Evolutionary conservation across 2,113 vertebrate genomes (phyloP).

Genomic region (Hippotragus niger): DNA sequence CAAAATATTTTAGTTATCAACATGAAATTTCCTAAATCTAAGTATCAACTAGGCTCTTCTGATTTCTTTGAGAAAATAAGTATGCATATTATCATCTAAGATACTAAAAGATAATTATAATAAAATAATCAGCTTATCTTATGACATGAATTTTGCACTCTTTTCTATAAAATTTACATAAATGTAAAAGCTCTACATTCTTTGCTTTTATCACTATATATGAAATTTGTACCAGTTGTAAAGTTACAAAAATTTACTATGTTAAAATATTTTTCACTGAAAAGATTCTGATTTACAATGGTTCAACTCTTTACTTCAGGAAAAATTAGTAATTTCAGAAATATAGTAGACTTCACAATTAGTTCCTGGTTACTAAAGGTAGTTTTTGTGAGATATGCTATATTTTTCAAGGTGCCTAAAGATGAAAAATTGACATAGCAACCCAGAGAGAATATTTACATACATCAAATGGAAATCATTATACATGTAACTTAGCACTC

Average conservation of each 20-base stretch:
- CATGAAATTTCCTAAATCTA: background rate
- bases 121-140: background rate
- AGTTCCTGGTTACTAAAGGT: background rate
- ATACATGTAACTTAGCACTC: background rate
- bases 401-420: background rate
- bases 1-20: background rate
- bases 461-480: background rate
- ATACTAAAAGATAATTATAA: background rate
- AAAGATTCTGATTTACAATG: background rate
- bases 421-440: background rate
- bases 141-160: background rate
- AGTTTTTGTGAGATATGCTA: background rate
- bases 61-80: background rate
- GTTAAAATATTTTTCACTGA: background rate
- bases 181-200: background rate
- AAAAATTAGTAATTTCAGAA: background rate
- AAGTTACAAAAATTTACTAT: background rate
- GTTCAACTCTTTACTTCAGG: background rate
- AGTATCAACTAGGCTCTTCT: background rate
- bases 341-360: background rate
- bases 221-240: background rate
- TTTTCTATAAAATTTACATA: background rate
- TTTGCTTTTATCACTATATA: background rate
- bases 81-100: background rate
- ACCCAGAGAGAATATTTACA: background rate